Base-by-base conservation (phyloP, 1,140 invertebrate species). In the Lutraria rhynchaena region DNA sequence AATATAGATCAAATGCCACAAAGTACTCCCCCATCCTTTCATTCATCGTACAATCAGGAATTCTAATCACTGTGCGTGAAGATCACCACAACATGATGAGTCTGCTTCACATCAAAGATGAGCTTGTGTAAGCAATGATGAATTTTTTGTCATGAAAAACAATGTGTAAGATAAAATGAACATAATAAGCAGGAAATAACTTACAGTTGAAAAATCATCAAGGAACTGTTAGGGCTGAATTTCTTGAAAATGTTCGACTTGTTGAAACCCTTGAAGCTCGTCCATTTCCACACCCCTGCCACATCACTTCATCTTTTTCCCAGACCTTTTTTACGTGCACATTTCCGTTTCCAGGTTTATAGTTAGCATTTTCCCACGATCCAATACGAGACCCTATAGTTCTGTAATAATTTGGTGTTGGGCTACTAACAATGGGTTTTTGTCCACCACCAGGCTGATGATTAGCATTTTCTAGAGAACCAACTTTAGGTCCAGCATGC, bases 371-470 rank as follows among this genome's bases (percentile, higher is more conserved):
- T 17, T 97, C 95, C 88, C 99, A 91, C 3, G 97, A 98, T 3
- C 97, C 98, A 83, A 99, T 97, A 93, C 84, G 85, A 96, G 87
- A 53, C 17, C 67, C 71, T 19, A 58, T 58, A 33, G 55, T 81
- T 22, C 83, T 97, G 89, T 97, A 97, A 92, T 98, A 98, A 87
- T 97, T 96, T 81, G 98, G 92, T 90, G 97, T 98, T 3, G 76
- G 76, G 37, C 97, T 94, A 0, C 95, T 73, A 5, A 51, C 53
- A 63, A 89, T 84, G 58, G 78, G 82, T 37, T 74, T 82, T 69
- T 87, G 75, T n/a, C 87, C 89, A 7, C 89, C 89, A 44, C 88
- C 86, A n/a, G 91, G 88, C 69, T 94, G 94, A 90, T 98, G 96
- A 33, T 80, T 73, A 49, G 77, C 57, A 69, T 88, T 99, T 49